phyloP scores from a whole-genome alignment of 2,113 vertebrate genomes.

The Phoxinus phoxinus region DNA sequence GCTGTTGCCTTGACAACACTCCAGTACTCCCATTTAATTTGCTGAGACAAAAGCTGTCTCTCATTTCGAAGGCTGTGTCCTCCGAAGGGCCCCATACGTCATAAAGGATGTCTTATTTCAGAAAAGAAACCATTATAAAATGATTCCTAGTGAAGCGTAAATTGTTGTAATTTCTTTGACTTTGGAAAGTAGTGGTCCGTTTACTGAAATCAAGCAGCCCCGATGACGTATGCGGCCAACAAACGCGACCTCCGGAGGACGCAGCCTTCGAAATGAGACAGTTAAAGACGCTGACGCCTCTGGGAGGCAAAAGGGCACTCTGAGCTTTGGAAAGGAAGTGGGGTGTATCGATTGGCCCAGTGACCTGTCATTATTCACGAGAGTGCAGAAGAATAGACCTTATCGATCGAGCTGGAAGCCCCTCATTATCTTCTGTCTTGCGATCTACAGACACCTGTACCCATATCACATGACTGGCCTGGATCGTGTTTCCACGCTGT shows the following conservation, averaged over 20 bases:
- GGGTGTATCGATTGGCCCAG: background rate
- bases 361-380: background rate
- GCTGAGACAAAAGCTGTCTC: conserved; percentile 19
- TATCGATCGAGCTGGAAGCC: background rate
- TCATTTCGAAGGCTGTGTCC: too few relatives aligned
- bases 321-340: background rate
- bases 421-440: conserved; percentile 4
- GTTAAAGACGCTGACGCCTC: conserved; percentile 15
- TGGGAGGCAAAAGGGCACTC: background rate
- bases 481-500: conserved; percentile 3
- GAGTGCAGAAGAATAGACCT: background rate
- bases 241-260: too few relatives aligned
- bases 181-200: too few relatives aligned
- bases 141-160: too few relatives aligned
- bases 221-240: too few relatives aligned
- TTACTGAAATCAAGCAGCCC: too few relatives aligned
- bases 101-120: too few relatives aligned
- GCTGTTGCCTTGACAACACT: conserved; percentile 70
- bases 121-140: too few relatives aligned
- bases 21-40: conserved; percentile 58
- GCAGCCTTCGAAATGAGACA: too few relatives aligned
- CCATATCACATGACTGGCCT: background rate
- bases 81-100: too few relatives aligned
- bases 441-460: background rate
- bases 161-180: too few relatives aligned